A percentile compares a stretch with the other conserved stretches of the same genome.
These are phyloP conservation scores for Lepidothrix coronata DNA, from an alignment of 2,113 vertebrate genomes.

Conservation along the genomic window DNA sequence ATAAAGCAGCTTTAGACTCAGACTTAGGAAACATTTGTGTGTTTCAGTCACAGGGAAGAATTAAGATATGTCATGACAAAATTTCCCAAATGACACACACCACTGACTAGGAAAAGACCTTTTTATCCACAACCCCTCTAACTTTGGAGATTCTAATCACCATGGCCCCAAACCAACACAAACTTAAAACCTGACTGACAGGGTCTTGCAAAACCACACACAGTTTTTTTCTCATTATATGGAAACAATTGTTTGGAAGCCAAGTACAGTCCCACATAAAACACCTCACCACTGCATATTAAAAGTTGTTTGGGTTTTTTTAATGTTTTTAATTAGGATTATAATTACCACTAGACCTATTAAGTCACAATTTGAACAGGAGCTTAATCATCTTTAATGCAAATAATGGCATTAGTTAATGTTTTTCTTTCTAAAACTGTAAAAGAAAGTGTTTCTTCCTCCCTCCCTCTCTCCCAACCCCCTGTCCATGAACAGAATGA, in stretches of 20 bases:
- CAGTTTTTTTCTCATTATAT: conserved; percentile 41
- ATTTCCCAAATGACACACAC: not conserved
- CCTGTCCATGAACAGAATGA: not conserved
- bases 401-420: conserved; percentile 5
- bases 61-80: conserved; percentile 53
- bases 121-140: conserved; percentile 8
- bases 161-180: not conserved
- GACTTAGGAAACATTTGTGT: conserved; percentile 8
- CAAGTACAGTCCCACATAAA: conserved; percentile 31
- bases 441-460: not conserved
- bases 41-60: conserved; percentile 3
- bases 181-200: conserved; percentile 60
- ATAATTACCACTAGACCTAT: conserved; percentile 33
- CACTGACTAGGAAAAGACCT: conserved; percentile 33
- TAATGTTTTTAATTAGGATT: conserved; percentile 42
- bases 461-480: not conserved
- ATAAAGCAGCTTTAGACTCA: conserved; percentile 22
- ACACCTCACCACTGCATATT: conserved; percentile 35
- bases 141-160: conserved; percentile 43
- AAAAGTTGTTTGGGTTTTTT: not conserved
- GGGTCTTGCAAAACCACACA: conserved; percentile 57
- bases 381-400: not conserved
- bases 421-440: conserved; percentile 19
- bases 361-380: conserved; percentile 23
- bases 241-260: conserved; percentile 52